Base-by-base conservation (phyloP, 1,140 invertebrate species). In the Zophobas atratus region DNA sequence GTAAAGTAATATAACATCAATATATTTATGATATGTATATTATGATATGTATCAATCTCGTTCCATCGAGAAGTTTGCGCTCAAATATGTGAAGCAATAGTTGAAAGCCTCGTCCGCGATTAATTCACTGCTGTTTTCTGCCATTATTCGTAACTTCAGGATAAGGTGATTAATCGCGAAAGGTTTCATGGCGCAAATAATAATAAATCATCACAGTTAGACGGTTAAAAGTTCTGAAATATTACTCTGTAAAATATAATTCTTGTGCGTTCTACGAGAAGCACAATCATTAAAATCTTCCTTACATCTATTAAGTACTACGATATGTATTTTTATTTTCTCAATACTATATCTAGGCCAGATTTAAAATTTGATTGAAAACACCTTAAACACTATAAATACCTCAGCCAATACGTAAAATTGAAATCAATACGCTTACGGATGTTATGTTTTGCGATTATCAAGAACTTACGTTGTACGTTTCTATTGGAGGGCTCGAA, bases 1-100 rank as follows among this genome's bases (percentile, higher is more conserved):
- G 60, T 77, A 77, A 76, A 83, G 75, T 83, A 84, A 81, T 82
- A 82, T 83, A 84, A 84, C 84, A 84, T 82, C 81, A 80, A 84
- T 85, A 84, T 83, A 83, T 70, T 81, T 78, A 81, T 85, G 84
- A 85, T 85, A 85, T 85, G 84, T 84, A 84, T 85, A 80, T 72
- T 80, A 82, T 84, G 84, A 85, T 85, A 85, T 85, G 84, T 84
- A 85, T 84, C 77, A 81, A 80, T 80, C 79, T 80, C 77, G 76
- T 81, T 77, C 71, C 67, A 57, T 78, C 76, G 60, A 77, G 74
- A 82, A 75, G 56, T 77, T 80, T 82, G 80, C 79, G 75, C 77
- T 32, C 67, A 76, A 70, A 72, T 41, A 67, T 67, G 60, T 67
- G 60, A 67, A 67, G 60, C 60, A 67, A 39, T 67, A 67, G 38